Evolutionary conservation across 2,113 vertebrate species (phyloP).

Genomic region (Azemiops feae): DNA sequence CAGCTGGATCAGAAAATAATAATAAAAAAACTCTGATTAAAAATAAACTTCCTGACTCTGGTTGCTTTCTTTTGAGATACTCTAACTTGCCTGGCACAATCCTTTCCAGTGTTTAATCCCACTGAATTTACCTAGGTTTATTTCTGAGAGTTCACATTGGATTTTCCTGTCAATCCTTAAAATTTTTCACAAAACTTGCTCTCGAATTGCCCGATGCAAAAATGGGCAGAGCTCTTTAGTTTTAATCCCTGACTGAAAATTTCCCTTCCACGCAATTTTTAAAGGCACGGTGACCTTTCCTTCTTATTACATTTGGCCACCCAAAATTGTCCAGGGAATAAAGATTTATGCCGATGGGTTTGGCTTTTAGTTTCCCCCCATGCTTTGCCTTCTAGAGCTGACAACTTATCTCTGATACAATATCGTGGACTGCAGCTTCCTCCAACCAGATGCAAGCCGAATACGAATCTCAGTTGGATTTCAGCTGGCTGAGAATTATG

Average conservation of each 20-base stretch:
- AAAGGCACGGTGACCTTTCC: neutral
- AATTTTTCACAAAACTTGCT: neutral
- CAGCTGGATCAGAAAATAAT: neutral
- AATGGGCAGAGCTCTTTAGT: neutral
- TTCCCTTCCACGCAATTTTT: neutral
- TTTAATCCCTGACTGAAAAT: neutral
- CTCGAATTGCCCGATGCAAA: neutral
- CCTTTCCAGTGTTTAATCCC: neutral
- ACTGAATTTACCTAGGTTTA: neutral
- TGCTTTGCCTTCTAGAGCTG: neutral
- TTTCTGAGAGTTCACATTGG: neutral
- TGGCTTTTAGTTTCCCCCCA: neutral
- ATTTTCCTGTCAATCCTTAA: neutral
- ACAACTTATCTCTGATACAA: neutral
- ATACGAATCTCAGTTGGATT: too few species aligned
- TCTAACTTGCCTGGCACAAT: neutral
- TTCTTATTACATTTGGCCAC: neutral
- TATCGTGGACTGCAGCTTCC: neutral
- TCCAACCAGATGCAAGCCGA: neutral
- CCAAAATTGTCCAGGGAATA: neutral
- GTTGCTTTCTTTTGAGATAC: neutral
- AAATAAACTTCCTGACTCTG: neutral
- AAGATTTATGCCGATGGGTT: neutral
- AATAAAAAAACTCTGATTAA: neutral
- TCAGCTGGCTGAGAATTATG: neutral